These are phyloP conservation scores for Diplosoma virens DNA, from an alignment of 23 tunicate genomes.

Conservation along the genomic window DNA sequence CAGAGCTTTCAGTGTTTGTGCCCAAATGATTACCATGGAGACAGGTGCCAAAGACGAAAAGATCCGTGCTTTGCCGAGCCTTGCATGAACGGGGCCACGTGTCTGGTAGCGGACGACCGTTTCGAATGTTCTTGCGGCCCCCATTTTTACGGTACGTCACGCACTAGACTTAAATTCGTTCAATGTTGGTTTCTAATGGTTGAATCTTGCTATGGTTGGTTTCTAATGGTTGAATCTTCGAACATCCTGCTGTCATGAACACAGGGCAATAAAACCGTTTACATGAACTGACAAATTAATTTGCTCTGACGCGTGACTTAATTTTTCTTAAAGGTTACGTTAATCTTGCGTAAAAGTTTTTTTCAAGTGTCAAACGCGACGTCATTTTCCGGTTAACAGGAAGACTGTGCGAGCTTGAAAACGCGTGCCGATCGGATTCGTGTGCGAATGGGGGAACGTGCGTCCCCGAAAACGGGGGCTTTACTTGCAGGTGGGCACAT, in stretches of 20 bases:
- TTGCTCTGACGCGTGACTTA: too few species aligned
- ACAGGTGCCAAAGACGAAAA: slow-evolving; percentile 7
- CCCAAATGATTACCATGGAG: slow-evolving; percentile 19
- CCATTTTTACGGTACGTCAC: slow-evolving; percentile 40
- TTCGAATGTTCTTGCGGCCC: slow-evolving; percentile 43
- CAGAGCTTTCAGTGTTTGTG: slow-evolving; percentile 27
- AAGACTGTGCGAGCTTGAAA: slow-evolving; percentile 19
- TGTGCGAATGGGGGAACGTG: slow-evolving; percentile 82
- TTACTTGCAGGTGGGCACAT: slow-evolving; percentile 21
- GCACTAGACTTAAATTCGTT: too few species aligned
- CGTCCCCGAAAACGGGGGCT: slow-evolving; percentile 37
- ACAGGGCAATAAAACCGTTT: too few species aligned
- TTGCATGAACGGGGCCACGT: slow-evolving; percentile 68
- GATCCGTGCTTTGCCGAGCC: slow-evolving; percentile 58
- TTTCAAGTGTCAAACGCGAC: too few species aligned
- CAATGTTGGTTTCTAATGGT: too few species aligned
- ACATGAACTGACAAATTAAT: too few species aligned
- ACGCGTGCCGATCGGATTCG: slow-evolving; percentile 42
- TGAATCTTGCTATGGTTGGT: too few species aligned
- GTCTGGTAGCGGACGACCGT: slow-evolving; percentile 14
- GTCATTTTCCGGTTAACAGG: too few species aligned
- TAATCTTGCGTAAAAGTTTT: too few species aligned
- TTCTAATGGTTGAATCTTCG: too few species aligned
- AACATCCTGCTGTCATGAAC: too few species aligned
- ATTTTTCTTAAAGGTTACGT: too few species aligned